Evolutionary conservation across 1,140 invertebrate genomes (phyloP).

Genomic region (Bathynomus jamesi): DNA sequence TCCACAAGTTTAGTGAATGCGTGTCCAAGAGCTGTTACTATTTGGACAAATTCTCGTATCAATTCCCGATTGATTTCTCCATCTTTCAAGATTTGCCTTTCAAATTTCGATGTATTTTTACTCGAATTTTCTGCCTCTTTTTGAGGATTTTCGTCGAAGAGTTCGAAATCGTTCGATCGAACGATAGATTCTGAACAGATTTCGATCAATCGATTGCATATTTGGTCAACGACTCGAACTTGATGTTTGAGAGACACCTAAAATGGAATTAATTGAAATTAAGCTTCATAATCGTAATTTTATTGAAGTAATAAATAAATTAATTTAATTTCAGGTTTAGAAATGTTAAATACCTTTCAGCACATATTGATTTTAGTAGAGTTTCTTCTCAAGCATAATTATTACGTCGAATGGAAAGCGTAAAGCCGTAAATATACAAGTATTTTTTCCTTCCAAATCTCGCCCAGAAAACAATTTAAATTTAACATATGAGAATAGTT

Average conservation of each 20-base stretch:
- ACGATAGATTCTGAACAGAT: constrained; percentile 9
- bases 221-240: constrained; percentile 30
- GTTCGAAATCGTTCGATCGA: background rate
- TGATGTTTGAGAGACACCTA: constrained; percentile 31
- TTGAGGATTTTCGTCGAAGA: too few species aligned
- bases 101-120: background rate
- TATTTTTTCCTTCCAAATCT: too few species aligned
- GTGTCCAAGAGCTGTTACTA: constrained; percentile 43
- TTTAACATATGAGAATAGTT: too few species aligned
- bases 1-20: constrained; percentile 47
- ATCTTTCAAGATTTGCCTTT: constrained; percentile 3
- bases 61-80: constrained; percentile 18
- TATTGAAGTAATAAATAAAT: too few species aligned
- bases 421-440: too few species aligned
- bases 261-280: background rate
- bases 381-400: too few species aligned
- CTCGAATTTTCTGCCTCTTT: background rate
- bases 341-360: too few species aligned
- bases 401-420: too few species aligned
- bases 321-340: too few species aligned
- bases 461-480: too few species aligned
- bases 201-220: constrained; percentile 27
- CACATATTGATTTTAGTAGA: too few species aligned
- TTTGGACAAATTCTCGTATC: constrained; percentile 40
- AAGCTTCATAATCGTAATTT: too few species aligned